phyloP scores from a whole-genome alignment of 2,113 vertebrate genomes.

The Microtus ochrogaster region DNA sequence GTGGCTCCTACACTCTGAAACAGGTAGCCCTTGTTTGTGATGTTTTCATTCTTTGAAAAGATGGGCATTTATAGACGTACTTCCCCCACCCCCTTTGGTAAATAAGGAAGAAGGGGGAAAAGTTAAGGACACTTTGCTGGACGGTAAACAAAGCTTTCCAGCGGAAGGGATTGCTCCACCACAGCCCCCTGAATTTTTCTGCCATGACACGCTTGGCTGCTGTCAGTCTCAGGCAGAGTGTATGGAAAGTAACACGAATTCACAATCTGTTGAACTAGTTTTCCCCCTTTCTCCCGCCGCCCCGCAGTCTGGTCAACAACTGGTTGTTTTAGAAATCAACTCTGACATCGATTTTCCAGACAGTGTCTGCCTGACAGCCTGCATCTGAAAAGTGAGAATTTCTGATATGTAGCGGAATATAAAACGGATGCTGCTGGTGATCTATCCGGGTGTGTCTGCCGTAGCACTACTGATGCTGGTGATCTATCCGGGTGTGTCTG shows the following conservation, averaged over 20 bases:
- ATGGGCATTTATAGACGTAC: not conserved
- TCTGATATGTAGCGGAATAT: not conserved
- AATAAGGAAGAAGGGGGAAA: not conserved
- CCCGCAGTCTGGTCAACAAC: not conserved
- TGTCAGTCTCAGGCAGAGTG: not conserved
- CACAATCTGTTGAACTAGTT: not conserved
- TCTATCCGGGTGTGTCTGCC: too few species aligned
- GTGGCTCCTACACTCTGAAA: not conserved
- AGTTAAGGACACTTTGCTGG: not conserved
- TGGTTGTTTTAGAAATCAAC: slow-evolving; percentile 42
- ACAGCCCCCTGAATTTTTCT: slow-evolving; percentile 29
- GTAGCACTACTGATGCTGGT: too few species aligned
- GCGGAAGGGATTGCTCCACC: not conserved
- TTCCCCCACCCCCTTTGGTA: not conserved
- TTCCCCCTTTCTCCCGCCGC: not conserved
- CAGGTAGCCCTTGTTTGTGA: not conserved
- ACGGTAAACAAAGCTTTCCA: slow-evolving; percentile 24
- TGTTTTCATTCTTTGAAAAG: slow-evolving; percentile 27
- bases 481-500: not conserved
- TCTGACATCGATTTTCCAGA: slow-evolving; percentile 20
- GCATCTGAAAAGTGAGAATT: not conserved
- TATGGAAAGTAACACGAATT: not conserved
- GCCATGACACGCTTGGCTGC: not conserved
- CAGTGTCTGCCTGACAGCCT: not conserved
- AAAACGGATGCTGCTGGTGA: not conserved